These are phyloP conservation scores for Microcebus murinus DNA, from an alignment of 2,113 vertebrate species.

Conservation along the genomic window DNA sequence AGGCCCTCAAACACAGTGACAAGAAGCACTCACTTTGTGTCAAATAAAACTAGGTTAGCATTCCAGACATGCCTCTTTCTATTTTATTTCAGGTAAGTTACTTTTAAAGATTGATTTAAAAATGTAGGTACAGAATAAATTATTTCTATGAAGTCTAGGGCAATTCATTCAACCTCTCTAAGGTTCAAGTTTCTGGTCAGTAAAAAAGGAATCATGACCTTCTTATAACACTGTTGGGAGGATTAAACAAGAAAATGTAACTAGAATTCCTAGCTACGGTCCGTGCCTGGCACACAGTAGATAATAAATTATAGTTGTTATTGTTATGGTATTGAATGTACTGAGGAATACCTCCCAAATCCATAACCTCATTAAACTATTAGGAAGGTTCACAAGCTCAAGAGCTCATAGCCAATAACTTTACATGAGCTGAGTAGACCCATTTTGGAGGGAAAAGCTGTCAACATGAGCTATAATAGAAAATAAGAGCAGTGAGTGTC, in stretches of 20 bases:
- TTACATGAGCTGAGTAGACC: not conserved
- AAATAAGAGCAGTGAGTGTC: not conserved
- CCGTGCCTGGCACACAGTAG: not conserved
- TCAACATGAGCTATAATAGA: not conserved
- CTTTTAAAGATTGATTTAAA: not conserved
- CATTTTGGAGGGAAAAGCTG: not conserved
- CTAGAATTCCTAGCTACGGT: not conserved
- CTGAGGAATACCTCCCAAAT: not conserved
- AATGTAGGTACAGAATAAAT: not conserved
- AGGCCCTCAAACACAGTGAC: not conserved
- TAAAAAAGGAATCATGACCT: not conserved
- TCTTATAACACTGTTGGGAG: not conserved
- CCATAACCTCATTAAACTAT: not conserved
- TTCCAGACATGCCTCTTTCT: not conserved
- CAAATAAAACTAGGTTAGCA: not conserved
- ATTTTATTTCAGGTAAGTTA: not conserved
- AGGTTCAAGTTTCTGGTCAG: not conserved
- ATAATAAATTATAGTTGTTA: not conserved
- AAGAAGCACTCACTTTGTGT: not conserved
- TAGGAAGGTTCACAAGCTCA: not conserved
- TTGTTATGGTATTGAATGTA: not conserved
- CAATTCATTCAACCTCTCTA: not conserved
- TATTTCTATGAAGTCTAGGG: not conserved
- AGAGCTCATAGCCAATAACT: not conserved
- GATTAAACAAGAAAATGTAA: not conserved